These are phyloP conservation scores for Pogona vitticeps DNA, from an alignment of 2,113 vertebrate species.

Conservation along the genomic window DNA sequence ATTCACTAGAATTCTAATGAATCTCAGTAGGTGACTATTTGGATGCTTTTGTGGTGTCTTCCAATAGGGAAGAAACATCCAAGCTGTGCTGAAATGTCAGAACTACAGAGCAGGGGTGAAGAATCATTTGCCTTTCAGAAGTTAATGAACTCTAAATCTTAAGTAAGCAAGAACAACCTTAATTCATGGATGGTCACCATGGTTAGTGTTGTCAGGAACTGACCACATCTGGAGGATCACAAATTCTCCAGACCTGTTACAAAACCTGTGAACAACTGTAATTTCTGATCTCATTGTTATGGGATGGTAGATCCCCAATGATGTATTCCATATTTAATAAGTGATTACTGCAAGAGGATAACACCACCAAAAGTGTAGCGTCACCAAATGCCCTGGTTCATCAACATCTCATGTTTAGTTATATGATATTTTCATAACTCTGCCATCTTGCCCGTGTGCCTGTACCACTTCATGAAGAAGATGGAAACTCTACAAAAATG, in stretches of 20 bases:
- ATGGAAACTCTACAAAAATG: not conserved
- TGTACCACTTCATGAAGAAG: not conserved
- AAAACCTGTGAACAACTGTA: not conserved
- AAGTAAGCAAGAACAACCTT: not conserved
- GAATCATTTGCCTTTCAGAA: not conserved
- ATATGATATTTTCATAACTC: constrained; percentile 12
- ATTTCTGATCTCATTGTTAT: not conserved
- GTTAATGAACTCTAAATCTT: not conserved
- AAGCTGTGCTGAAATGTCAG: not conserved
- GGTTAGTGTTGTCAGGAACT: not conserved
- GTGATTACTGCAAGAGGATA: not conserved
- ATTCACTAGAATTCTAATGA: not conserved
- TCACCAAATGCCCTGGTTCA: not conserved
- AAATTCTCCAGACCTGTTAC: not conserved
- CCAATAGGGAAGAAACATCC: not conserved
- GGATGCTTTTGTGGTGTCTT: not conserved
- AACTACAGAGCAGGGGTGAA: not conserved
- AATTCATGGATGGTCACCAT: not conserved
- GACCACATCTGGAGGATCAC: not conserved
- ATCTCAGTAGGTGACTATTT: not conserved
- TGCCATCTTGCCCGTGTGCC: not conserved
- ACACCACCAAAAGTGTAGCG: not conserved
- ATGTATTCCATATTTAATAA: not conserved
- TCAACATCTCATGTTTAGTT: constrained; percentile 8
- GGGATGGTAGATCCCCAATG: not conserved